phyloP scores from a whole-genome alignment of 2,888 invertebrate genomes.

The Slavum lentiscoides region DNA sequence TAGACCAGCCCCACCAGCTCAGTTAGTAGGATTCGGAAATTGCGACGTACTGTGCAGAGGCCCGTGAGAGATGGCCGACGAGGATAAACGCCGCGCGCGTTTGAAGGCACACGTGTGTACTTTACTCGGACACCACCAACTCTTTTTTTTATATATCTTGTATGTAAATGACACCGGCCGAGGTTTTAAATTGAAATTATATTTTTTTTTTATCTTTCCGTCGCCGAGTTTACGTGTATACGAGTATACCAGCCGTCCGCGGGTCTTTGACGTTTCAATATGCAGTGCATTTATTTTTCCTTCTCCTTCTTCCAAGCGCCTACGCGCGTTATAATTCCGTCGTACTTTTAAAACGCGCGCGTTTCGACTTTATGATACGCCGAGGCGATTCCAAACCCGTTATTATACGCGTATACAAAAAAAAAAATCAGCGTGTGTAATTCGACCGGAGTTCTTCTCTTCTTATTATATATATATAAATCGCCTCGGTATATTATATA shows the following conservation, averaged over 20 bases:
- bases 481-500: too few relatives aligned
- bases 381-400: conserved; percentile 30
- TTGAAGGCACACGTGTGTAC: too few relatives aligned
- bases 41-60: too few relatives aligned
- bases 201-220: not conserved
- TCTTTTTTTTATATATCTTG: too few relatives aligned
- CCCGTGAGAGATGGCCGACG: conserved; percentile 19
- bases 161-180: not conserved
- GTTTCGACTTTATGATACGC: not conserved
- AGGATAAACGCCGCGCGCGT: conserved; percentile 23
- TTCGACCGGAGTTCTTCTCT: not conserved
- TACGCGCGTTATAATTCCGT: not conserved
- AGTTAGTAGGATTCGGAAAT: too few relatives aligned
- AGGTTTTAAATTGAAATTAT: not conserved
- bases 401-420: not conserved
- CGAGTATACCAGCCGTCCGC: too few relatives aligned
- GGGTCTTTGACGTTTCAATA: conserved; percentile 3
- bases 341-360: not conserved
- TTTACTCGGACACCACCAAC: too few relatives aligned
- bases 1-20: too few relatives aligned
- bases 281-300: not conserved
- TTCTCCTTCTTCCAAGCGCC: not conserved
- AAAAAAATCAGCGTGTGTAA: not conserved
- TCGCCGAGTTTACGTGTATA: too few relatives aligned
- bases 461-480: too few relatives aligned